Base-by-base conservation (phyloP, 1,140 invertebrate genomes). In the Solenopsis fugax region DNA sequence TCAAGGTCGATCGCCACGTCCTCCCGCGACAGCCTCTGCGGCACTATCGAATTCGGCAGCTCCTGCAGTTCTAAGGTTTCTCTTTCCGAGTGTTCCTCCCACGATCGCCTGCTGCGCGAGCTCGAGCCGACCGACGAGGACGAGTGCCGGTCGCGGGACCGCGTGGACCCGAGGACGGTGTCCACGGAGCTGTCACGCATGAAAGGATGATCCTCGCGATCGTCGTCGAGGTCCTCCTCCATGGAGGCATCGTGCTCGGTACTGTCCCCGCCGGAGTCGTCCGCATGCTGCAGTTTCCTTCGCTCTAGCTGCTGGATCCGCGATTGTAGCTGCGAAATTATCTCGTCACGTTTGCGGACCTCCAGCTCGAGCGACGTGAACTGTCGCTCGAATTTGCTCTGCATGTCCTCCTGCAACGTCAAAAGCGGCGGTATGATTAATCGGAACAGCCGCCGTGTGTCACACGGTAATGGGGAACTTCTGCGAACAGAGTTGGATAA, bases 321-420 rank as follows among this genome's bases (percentile, higher is more conserved):
- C 34, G 96, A 94, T 93, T 97, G 97, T 13, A 98, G 95, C 92
- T 97, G 96, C 12, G 95, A 96, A 88, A 98, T 98, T 56, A 98
- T 97, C 91, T 97, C 96, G 93, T 98, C 98, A 9, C 97, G 96
- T 82, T 96, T 97, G 10, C 96, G 95, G 12, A 98, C 96, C 95
- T 98, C 98, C 56, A 96, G 95, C 93, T 98, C 97, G 91, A 98
- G 95, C 60, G 96, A 97, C 24, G 96, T 96, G 91, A 98, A 97
- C 60, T 97, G 96, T 48, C 90, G 92, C 87, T 96, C 94, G 84
- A 96, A 96, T 89, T 95, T 95, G 34, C 67, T 91, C 85, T 96
- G 96, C 12, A 96, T 94, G 29, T 95, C 94, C 58, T 96, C 96
- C 96, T 96, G 91, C 21, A 89, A 89, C 34, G 21, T 67, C 16